These are phyloP conservation scores for Horisme vitalbata DNA, from an alignment of 2,888 invertebrate species.

Conservation along the genomic window DNA sequence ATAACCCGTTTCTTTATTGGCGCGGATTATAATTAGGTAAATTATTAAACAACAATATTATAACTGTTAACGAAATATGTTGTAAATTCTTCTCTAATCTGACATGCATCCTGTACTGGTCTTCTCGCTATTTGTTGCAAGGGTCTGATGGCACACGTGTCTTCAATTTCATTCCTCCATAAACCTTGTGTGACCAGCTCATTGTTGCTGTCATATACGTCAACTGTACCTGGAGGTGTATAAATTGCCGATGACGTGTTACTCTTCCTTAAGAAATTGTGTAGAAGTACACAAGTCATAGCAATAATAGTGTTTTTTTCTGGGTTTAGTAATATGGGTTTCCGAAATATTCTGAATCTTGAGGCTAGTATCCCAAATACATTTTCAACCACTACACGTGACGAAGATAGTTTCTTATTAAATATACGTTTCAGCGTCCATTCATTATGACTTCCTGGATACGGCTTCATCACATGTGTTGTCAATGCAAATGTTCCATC, in stretches of 20 bases:
- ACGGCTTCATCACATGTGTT: constrained; percentile 6
- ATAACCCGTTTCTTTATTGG: no score
- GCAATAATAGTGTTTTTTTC: constrained; percentile 23
- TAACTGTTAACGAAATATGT: no score
- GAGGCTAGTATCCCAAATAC: constrained; percentile 8
- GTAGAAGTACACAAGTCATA: constrained; percentile 26
- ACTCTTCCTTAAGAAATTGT: constrained; percentile 34
- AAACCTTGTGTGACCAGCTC: background rate
- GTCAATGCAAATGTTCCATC: constrained; percentile 10
- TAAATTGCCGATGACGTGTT: constrained; percentile 29
- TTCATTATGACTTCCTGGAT: constrained; percentile 7
- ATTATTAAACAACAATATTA: no score
- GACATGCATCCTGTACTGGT: background rate
- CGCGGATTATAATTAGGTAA: no score
- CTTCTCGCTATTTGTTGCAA: background rate
- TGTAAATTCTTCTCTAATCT: constrained; percentile 3
- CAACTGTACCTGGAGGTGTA: constrained; percentile 34
- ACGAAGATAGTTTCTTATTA: constrained; percentile 4
- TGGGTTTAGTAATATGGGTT: no score
- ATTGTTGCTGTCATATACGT: constrained; percentile 23
- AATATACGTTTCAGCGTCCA: constrained; percentile 1
- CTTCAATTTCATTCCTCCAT: constrained; percentile 4
- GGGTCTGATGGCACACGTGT: background rate
- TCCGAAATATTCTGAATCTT: no score
- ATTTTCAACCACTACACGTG: constrained; percentile 6